These are phyloP conservation scores for Caenorhabditis remanei DNA, from an alignment of 1,140 invertebrate genomes.

Conservation along the genomic window DNA sequence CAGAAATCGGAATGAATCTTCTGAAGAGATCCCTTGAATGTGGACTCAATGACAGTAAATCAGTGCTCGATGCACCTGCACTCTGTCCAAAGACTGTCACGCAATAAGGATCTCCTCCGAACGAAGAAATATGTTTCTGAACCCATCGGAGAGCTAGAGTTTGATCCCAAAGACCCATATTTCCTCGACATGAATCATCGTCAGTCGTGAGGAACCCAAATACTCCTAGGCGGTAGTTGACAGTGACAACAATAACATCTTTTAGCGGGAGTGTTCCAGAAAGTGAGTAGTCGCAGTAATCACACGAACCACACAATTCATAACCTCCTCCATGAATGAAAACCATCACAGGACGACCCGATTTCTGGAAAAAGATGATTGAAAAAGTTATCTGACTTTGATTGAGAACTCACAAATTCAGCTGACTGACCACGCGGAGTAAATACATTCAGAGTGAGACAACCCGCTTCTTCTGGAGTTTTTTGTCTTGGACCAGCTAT, in stretches of 20 bases:
- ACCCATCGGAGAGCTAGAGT: slow-evolving; percentile 77
- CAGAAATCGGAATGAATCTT: slow-evolving; percentile 72
- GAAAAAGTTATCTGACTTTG: slow-evolving; percentile 33
- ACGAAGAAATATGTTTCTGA: slow-evolving; percentile 74
- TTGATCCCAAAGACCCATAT: slow-evolving; percentile 78
- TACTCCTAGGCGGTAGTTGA: slow-evolving; percentile 67
- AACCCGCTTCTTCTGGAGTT: slow-evolving; percentile 81
- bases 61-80: slow-evolving; percentile 87
- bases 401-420: slow-evolving; percentile 70
- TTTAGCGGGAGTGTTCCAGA: slow-evolving; percentile 81
- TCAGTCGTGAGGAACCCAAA: slow-evolving; percentile 74
- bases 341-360: slow-evolving; percentile 86
- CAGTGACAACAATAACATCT: slow-evolving; percentile 64
- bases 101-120: slow-evolving; percentile 79
- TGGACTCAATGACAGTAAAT: slow-evolving; percentile 86
- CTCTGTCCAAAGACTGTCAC: slow-evolving; percentile 80
- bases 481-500: slow-evolving; percentile 77
- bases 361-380: neutral
- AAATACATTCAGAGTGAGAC: slow-evolving; percentile 91
- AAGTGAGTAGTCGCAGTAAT: slow-evolving; percentile 34
- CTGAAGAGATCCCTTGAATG: slow-evolving; percentile 81
- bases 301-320: slow-evolving; percentile 79
- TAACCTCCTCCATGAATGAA: slow-evolving; percentile 93
- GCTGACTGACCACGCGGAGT: slow-evolving; percentile 80
- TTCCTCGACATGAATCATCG: slow-evolving; percentile 74